A percentile compares a stretch with the other conserved stretches of the same genome.
These are phyloP conservation scores for Campylomormyrus tamandua DNA, from an alignment of 2,113 vertebrate genomes.

Conservation along the genomic window DNA sequence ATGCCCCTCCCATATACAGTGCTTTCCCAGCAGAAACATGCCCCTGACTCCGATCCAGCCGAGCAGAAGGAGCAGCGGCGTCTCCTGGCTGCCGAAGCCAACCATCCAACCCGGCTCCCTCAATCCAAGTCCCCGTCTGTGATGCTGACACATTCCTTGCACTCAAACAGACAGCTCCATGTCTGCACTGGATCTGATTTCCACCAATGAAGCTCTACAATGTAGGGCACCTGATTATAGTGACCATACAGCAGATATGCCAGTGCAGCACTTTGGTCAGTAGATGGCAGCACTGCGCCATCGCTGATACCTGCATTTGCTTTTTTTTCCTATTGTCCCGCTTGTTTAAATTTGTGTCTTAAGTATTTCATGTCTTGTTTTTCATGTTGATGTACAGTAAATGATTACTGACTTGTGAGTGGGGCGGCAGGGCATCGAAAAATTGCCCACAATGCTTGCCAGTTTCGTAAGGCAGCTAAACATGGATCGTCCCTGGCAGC, in stretches of 20 bases:
- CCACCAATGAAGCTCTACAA: neutral
- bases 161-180: neutral
- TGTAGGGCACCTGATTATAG: neutral
- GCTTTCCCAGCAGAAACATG: neutral
- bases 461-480: neutral
- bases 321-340: neutral
- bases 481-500: neutral
- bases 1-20: neutral
- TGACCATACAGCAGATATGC: neutral
- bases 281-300: conserved; percentile 1
- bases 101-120: neutral
- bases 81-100: neutral
- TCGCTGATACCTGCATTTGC: neutral
- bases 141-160: neutral
- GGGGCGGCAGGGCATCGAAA: neutral
- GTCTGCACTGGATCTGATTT: neutral
- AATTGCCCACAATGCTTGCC: neutral
- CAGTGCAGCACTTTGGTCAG: neutral
- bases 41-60: neutral
- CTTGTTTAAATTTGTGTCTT: neutral
- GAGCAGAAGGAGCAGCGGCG: neutral
- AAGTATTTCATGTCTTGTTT: neutral
- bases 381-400: neutral
- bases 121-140: neutral
- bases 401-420: neutral